Percentiles rank a stretch among this genome's conserved stretches.
Conservation (phyloP, 2,888 invertebrate species). For the Netelia melanura region DNA sequence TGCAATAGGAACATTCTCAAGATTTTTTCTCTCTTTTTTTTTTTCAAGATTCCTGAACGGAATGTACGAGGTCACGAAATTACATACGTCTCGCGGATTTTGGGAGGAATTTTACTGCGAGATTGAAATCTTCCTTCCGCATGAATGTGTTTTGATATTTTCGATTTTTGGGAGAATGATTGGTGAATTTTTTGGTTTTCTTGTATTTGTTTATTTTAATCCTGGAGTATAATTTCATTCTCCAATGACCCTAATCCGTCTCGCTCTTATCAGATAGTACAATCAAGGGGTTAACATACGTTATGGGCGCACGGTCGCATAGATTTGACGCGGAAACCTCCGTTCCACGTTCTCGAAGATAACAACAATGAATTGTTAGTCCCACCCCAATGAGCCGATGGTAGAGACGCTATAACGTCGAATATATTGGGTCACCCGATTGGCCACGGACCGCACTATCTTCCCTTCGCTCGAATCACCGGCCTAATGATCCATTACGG, state of each 20-base stretch:
- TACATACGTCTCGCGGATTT: slow-evolving; percentile 43
- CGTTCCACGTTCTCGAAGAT: slow-evolving; percentile 59
- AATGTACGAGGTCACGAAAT: slow-evolving; percentile 23
- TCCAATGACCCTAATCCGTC: background rate
- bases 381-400: slow-evolving; percentile 60
- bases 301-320: slow-evolving; percentile 42
- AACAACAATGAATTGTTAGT: slow-evolving; percentile 72
- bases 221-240: background rate
- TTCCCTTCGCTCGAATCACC: slow-evolving; percentile 45
- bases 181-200: background rate
- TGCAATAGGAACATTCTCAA: slow-evolving; percentile 78
- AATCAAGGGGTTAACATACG: slow-evolving; percentile 27
- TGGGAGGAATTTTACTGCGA: background rate
- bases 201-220: background rate
- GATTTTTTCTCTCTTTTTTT: slow-evolving; percentile 77
- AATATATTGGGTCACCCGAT: slow-evolving; percentile 40
- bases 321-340: slow-evolving; percentile 48
- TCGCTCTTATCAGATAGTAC: slow-evolving; percentile 34
- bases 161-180: background rate
- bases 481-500: slow-evolving; percentile 66
- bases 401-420: slow-evolving; percentile 17
- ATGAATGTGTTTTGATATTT: slow-evolving; percentile 19
- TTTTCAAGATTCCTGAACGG: slow-evolving; percentile 10
- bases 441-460: slow-evolving; percentile 62
- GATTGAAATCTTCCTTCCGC: slow-evolving; percentile 46